Evolutionary conservation across 2,113 vertebrate species (phyloP).

Genomic region (Petrocephalus zakoni): DNA sequence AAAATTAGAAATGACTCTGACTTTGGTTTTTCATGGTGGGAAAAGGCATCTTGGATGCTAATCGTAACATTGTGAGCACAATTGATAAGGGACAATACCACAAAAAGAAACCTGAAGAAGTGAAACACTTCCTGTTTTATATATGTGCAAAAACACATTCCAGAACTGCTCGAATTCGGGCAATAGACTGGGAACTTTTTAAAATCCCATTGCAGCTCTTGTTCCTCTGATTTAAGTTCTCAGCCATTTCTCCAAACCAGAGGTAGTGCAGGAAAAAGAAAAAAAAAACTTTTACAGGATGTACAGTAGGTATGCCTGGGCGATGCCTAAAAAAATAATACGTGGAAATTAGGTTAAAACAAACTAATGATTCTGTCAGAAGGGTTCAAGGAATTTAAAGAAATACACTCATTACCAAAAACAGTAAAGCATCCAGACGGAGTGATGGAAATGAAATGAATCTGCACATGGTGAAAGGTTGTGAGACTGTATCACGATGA

Average conservation of each 20-base stretch:
- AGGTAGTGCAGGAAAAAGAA: not conserved
- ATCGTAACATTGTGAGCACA: not conserved
- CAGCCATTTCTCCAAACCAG: not conserved
- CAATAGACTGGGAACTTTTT: not conserved
- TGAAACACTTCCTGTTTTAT: not conserved
- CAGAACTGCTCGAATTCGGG: not conserved
- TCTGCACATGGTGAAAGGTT: too few relatives aligned
- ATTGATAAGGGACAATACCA: not conserved
- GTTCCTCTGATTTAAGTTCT: not conserved
- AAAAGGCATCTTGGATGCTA: not conserved
- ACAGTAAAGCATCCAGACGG: too few relatives aligned
- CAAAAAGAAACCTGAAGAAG: not conserved
- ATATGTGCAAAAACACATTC: not conserved
- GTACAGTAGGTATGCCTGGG: not conserved
- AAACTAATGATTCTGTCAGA: not conserved
- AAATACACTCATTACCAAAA: not conserved
- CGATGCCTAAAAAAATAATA: not conserved
- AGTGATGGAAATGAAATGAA: too few relatives aligned
- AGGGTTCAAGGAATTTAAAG: not conserved
- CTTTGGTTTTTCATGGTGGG: not conserved
- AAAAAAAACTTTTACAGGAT: not conserved
- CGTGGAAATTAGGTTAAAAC: not conserved
- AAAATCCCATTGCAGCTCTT: conserved; percentile 26
- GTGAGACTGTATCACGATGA: too few relatives aligned
- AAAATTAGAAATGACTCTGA: not conserved